Base-by-base conservation (phyloP, 1,140 invertebrate genomes). In the Drosophila simulans region DNA sequence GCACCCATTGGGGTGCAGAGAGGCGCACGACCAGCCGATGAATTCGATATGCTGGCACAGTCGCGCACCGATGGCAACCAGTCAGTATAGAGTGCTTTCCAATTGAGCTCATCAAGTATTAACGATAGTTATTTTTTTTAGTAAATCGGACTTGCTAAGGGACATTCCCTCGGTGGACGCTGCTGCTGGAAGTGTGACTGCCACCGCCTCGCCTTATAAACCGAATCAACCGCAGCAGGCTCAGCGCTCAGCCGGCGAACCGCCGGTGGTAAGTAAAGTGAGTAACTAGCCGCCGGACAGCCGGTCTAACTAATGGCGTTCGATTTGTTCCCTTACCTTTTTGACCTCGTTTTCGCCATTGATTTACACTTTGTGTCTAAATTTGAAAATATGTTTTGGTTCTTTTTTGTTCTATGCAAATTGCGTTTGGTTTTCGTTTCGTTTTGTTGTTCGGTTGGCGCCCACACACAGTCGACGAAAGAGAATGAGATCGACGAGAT, bases 21-120 rank as follows among this genome's bases (percentile, higher is more conserved):
- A 40, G 52, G 48, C 25, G 91, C 92, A 48, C 93, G 94, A 12
- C 94, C 93, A 39, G 94, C 94, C 34, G 95, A 95, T 81, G 97
- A 98, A 80, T 98, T 98, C 93, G 97, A 98, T 92, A 97, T 97
- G 95, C 97, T 98, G 93, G 97, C 97, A 46, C 97, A 98, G 90
- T 97, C 97, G 4, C 93, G 97, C 80, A 97, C 90, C 22, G 91
- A 92, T 77, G 78, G 84, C 45, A 91, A 90, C 58, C 84, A 91
- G 91, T 92, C 55, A 81, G 77, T 56, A 11, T n/a, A 27, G 7
- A 10, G 2, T 34, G 0, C 4, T 20, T 34, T 0, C 1, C 0
- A 3, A n/a, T 25, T 12, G 0, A 2, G 3, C 0, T 13, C 35
- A 34, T 0, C 13, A 1, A 15, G 5, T 22, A 4, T 11, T 2